These are phyloP conservation scores for Zoanthus sociatus DNA, from an alignment of 92 coral and sea anemone genomes.

Conservation along the genomic window DNA sequence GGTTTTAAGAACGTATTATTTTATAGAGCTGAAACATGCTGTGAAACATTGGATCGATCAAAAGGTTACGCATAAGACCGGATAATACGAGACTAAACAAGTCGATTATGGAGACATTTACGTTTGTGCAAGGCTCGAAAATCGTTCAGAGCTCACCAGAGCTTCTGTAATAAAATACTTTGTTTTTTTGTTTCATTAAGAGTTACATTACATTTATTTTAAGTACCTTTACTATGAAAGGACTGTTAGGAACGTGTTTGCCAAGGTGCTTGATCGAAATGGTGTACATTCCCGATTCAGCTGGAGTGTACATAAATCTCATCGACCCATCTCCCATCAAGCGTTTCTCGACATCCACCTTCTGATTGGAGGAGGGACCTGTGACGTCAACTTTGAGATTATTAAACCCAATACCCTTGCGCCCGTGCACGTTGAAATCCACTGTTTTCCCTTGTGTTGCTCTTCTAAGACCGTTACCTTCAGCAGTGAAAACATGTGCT, in stretches of 20 bases:
- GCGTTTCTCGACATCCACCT: slow-evolving; percentile 72
- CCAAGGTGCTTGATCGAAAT: slow-evolving; percentile 83
- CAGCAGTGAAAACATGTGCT: slow-evolving; percentile 83
- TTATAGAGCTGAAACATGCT: no score
- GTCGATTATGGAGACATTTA: no score
- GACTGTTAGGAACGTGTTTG: slow-evolving; percentile 86
- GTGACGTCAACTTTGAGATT: slow-evolving; percentile 72
- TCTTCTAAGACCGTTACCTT: slow-evolving; percentile 86
- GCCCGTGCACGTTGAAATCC: slow-evolving; percentile 85
- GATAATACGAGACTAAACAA: no score
- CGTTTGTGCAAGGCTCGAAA: no score
- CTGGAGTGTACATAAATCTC: slow-evolving; percentile 78
- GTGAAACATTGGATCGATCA: no score
- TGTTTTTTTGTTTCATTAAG: background rate
- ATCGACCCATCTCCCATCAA: slow-evolving; percentile 64
- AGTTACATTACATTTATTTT: background rate
- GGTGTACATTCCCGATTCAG: slow-evolving; percentile 75
- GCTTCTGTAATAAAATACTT: background rate
- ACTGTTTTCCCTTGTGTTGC: slow-evolving; percentile 82
- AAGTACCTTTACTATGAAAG: slow-evolving; percentile 73
- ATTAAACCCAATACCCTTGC: slow-evolving; percentile 83
- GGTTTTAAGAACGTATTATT: no score
- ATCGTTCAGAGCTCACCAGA: background rate
- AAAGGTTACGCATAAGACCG: no score
- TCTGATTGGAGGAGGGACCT: slow-evolving; percentile 69